These are phyloP conservation scores for Deroplatys truncata DNA, from an alignment of 2,888 invertebrate species.

Conservation along the genomic window DNA sequence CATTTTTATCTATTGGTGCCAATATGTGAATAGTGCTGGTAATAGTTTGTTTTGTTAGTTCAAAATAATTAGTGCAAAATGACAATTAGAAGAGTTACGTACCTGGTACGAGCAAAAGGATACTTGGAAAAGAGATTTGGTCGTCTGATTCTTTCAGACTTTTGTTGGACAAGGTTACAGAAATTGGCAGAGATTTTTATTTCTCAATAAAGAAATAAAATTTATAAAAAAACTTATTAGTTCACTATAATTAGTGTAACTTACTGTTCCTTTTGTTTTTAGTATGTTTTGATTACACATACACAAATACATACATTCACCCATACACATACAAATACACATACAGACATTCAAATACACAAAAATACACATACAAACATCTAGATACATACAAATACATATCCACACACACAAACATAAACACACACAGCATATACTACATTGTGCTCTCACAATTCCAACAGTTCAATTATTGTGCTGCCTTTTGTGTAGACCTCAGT, in stretches of 20 bases:
- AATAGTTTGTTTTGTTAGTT: constrained; percentile 6
- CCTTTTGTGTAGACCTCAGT: constrained; percentile 30
- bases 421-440: neutral
- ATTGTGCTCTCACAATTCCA: constrained; percentile 27
- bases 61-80: neutral
- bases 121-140: neutral
- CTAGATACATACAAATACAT: neutral
- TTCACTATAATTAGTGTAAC: neutral
- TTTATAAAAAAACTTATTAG: neutral
- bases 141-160: neutral
- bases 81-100: neutral
- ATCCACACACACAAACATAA: neutral
- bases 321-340: neutral
- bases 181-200: neutral
- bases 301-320: neutral
- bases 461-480: constrained; percentile 31
- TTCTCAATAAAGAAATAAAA: neutral
- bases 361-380: neutral
- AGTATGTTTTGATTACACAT: neutral
- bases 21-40: constrained; percentile 4
- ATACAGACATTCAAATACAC: neutral
- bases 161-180: neutral
- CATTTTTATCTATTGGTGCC: constrained; percentile 15
- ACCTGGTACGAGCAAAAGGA: neutral
- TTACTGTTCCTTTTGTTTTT: neutral